phyloP scores from a whole-genome alignment of 2,113 vertebrate species.

The Acrocephalus kingi region DNA sequence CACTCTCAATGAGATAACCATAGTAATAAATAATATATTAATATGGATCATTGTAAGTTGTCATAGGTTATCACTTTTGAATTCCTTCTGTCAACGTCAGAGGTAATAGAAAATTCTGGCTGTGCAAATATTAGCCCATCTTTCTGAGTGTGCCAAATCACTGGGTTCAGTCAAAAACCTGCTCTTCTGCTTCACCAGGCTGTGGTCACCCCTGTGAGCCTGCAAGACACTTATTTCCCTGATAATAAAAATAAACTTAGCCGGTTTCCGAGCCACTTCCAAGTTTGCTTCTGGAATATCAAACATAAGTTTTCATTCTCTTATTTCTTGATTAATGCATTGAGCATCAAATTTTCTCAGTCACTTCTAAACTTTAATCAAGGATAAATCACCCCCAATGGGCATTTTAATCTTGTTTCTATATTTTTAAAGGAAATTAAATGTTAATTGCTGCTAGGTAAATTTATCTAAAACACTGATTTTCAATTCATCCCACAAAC shows the following conservation, averaged over 20 bases:
- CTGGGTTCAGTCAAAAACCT: not conserved
- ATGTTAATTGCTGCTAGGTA: slow-evolving; percentile 49
- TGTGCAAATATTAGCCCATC: not conserved
- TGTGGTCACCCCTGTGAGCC: not conserved
- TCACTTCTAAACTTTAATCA: slow-evolving; percentile 46
- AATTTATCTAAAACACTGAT: slow-evolving; percentile 19
- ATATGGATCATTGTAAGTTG: not conserved
- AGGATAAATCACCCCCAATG: slow-evolving; percentile 30
- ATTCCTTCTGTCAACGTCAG: not conserved
- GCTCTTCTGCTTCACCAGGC: not conserved
- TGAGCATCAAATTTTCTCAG: not conserved
- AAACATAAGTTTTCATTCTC: not conserved
- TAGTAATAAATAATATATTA: not conserved
- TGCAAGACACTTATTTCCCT: not conserved
- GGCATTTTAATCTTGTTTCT: slow-evolving; percentile 54
- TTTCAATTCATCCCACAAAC: slow-evolving; percentile 50
- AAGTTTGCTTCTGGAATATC: not conserved
- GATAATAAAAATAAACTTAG: slow-evolving; percentile 16
- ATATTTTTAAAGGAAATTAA: slow-evolving; percentile 59
- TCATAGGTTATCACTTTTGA: not conserved
- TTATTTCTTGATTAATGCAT: slow-evolving; percentile 58
- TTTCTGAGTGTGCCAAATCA: not conserved
- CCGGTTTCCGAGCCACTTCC: slow-evolving; percentile 21
- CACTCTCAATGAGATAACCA: not conserved
- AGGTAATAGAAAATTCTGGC: not conserved